These are phyloP conservation scores for Crocallis elinguaria DNA, from an alignment of 2,888 invertebrate genomes.

Conservation along the genomic window DNA sequence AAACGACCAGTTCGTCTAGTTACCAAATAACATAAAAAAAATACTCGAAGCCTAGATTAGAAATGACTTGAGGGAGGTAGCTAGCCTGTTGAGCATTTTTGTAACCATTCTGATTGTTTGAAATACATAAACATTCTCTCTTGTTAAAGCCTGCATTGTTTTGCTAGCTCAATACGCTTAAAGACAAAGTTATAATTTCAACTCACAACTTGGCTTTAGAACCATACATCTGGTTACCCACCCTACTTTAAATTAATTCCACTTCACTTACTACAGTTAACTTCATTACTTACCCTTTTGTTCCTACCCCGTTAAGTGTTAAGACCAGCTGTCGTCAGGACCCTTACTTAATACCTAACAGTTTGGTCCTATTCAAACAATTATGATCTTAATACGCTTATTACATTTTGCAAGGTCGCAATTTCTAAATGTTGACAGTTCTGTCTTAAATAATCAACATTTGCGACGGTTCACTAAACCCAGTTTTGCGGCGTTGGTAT, in stretches of 20 bases:
- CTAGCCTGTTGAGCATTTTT: too few relatives aligned
- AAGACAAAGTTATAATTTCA: neutral
- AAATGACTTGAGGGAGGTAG: too few relatives aligned
- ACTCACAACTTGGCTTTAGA: conserved; percentile 4
- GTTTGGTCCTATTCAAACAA: conserved; percentile 14
- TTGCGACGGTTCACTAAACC: neutral
- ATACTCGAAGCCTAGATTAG: too few relatives aligned
- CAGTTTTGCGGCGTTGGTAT: neutral
- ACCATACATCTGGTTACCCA: conserved; percentile 8
- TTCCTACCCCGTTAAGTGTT: conserved; percentile 23
- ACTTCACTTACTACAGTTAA: conserved; percentile 19
- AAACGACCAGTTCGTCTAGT: too few relatives aligned
- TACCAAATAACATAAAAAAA: too few relatives aligned
- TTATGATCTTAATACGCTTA: conserved; percentile 15
- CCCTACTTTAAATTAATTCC: conserved; percentile 20
- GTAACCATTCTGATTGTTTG: too few relatives aligned
- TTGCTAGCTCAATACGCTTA: too few relatives aligned
- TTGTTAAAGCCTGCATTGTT: neutral
- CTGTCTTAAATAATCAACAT: neutral
- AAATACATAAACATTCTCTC: neutral
- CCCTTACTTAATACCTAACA: conserved; percentile 29
- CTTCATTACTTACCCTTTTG: conserved; percentile 28
- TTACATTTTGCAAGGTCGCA: conserved; percentile 12
- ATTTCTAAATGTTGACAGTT: conserved; percentile 2
- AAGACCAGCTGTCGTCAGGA: conserved; percentile 24